Conservation (phyloP, 1,140 invertebrate species). For the Camponotus floridanus region DNA sequence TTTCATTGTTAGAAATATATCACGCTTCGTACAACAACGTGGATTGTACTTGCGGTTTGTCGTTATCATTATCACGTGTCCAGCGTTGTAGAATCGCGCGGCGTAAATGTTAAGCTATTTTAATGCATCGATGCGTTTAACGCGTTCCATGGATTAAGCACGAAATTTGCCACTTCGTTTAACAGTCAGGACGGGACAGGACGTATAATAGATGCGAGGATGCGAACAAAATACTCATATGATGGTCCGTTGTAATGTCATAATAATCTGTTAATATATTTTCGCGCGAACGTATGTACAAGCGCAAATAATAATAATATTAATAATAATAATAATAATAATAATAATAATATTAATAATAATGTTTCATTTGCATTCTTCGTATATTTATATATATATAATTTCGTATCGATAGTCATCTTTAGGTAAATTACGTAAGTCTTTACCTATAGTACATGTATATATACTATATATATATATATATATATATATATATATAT, state of each 20-base stretch:
- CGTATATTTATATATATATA: constrained; percentile 82
- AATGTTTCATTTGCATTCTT: constrained; percentile 77
- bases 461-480: constrained; percentile 74
- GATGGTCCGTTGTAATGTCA: constrained; percentile 75
- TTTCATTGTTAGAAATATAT: neutral
- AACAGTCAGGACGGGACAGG: constrained; percentile 55
- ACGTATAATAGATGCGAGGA: constrained; percentile 60
- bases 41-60: neutral
- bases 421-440: constrained; percentile 75
- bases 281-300: constrained; percentile 86
- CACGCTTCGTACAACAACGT: neutral
- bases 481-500: constrained; percentile 80
- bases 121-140: constrained; percentile 58
- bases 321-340: constrained; percentile 68
- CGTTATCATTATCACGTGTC: constrained; percentile 38
- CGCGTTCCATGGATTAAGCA: constrained; percentile 54
- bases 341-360: constrained; percentile 57
- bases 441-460: constrained; percentile 54
- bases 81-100: constrained; percentile 40
- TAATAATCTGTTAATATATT: constrained; percentile 86
- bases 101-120: constrained; percentile 58
- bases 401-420: constrained; percentile 77
- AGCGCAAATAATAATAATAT: constrained; percentile 84
- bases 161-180: constrained; percentile 61
- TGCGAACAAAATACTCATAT: constrained; percentile 64